Evolutionary conservation across 92 coral and sea anemone species (phyloP).

Genomic region (Heteractis magnifica): DNA sequence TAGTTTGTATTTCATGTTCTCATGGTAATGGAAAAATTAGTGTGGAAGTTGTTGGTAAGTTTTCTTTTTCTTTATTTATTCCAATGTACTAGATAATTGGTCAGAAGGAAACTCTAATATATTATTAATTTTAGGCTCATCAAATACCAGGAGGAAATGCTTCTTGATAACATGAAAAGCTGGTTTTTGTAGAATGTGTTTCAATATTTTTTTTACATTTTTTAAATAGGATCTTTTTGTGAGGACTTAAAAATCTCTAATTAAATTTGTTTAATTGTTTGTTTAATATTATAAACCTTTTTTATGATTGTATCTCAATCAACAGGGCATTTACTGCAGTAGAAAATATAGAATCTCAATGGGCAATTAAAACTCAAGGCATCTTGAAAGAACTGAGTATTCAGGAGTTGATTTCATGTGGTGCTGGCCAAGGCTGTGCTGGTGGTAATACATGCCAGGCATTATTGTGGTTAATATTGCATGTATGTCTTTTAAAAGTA

Average conservation of each 20-base stretch:
- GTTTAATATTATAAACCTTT: too few species aligned
- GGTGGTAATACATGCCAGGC: constrained; percentile 79
- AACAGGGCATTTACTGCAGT: constrained; percentile 91
- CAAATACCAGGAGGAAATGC: too few species aligned
- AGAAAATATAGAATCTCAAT: constrained; percentile 81
- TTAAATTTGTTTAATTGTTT: too few species aligned
- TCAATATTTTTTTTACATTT: too few species aligned
- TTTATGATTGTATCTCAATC: not conserved
- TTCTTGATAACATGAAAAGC: too few species aligned
- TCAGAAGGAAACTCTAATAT: too few species aligned
- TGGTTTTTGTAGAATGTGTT: too few species aligned
- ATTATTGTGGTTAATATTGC: constrained; percentile 57
- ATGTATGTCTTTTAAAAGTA: constrained; percentile 28
- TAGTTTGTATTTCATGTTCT: not conserved
- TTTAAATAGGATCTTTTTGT: too few species aligned
- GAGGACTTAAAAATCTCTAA: too few species aligned
- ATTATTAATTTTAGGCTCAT: too few species aligned
- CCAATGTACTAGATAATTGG: too few species aligned
- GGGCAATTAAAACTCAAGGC: constrained; percentile 74
- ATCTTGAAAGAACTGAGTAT: constrained; percentile 74
- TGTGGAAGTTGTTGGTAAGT: constrained; percentile 97
- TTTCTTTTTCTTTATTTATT: not conserved
- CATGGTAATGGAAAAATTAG: constrained; percentile 21
- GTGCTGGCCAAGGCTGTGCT: constrained; percentile 61
- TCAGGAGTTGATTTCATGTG: constrained; percentile 91